Evolutionary conservation across 64 coral and sea anemone genomes (phyloP).

Genomic region (Exaiptasia diaphana): DNA sequence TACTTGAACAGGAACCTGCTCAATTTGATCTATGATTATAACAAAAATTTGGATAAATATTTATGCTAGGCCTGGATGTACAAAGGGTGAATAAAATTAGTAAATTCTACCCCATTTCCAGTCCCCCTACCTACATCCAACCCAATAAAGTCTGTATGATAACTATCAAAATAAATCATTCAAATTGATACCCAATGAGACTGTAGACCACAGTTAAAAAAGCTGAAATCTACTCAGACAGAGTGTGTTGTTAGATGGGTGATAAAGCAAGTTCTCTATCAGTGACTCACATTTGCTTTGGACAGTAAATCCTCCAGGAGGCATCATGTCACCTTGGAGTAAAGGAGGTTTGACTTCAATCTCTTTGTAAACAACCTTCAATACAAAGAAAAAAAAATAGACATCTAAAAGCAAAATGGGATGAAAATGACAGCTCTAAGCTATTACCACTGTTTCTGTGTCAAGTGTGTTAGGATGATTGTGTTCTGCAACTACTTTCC

Average conservation of each 20-base stretch:
- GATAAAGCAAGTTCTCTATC: too few species aligned
- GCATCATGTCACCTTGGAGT: slow-evolving; percentile 75
- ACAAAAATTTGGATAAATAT: too few species aligned
- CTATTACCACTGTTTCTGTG: slow-evolving; percentile 59
- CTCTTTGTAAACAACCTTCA: slow-evolving; percentile 90
- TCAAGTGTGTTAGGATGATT: slow-evolving; percentile 65
- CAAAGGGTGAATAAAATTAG: too few species aligned
- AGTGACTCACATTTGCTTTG: slow-evolving; percentile 84
- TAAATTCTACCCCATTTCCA: too few species aligned
- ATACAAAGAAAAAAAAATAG: not conserved
- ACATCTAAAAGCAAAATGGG: not conserved
- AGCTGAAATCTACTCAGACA: too few species aligned
- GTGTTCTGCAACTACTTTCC: slow-evolving; percentile 94
- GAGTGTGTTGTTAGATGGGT: too few species aligned
- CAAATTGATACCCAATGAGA: too few species aligned
- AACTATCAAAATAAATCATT: too few species aligned
- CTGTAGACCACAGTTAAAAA: too few species aligned
- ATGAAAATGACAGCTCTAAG: not conserved
- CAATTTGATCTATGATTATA: slow-evolving; percentile 68
- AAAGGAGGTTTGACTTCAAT: slow-evolving; percentile 81
- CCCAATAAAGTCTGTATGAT: too few species aligned
- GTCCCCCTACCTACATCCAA: too few species aligned
- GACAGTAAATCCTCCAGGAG: slow-evolving; percentile 81
- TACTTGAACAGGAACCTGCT: slow-evolving; percentile 70
- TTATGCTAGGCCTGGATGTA: too few species aligned